Conservation (phyloP, 2,888 invertebrate species). For the Sarcophaga carnaria region DNA sequence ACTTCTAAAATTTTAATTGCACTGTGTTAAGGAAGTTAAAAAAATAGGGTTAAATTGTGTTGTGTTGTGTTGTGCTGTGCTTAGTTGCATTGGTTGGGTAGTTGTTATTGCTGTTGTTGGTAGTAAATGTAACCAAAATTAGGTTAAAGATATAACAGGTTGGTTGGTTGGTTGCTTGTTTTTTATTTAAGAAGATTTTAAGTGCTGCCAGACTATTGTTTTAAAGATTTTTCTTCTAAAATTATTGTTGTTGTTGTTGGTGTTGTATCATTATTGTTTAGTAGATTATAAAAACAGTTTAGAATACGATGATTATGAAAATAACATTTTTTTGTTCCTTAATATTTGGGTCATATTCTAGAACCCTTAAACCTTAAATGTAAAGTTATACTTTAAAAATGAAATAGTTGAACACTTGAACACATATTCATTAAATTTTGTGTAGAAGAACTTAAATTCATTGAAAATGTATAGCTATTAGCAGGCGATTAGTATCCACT, state of each 20-base stretch:
- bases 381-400: no score
- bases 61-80: conserved; percentile 18
- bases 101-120: background rate
- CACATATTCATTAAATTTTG: no score
- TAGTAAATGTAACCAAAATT: conserved; percentile 60
- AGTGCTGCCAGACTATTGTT: conserved; percentile 60
- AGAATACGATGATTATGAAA: background rate
- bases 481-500: no score
- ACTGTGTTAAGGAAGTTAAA: conserved; percentile 64
- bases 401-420: no score
- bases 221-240: background rate
- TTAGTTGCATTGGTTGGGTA: background rate
- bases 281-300: background rate
- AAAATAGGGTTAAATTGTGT: conserved; percentile 61
- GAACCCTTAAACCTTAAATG: background rate
- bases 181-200: conserved; percentile 44
- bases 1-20: conserved; percentile 60
- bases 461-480: no score
- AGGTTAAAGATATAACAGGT: conserved; percentile 63
- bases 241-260: background rate
- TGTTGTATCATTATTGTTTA: background rate
- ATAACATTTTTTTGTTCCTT: background rate
- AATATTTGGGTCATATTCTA: background rate
- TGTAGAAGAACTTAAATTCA: no score
- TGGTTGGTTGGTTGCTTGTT: background rate